Percentiles rank a stretch among this genome's conserved stretches.
phyloP scores from a whole-genome alignment of 2,113 vertebrate genomes.

The Todiramphus chloris region DNA sequence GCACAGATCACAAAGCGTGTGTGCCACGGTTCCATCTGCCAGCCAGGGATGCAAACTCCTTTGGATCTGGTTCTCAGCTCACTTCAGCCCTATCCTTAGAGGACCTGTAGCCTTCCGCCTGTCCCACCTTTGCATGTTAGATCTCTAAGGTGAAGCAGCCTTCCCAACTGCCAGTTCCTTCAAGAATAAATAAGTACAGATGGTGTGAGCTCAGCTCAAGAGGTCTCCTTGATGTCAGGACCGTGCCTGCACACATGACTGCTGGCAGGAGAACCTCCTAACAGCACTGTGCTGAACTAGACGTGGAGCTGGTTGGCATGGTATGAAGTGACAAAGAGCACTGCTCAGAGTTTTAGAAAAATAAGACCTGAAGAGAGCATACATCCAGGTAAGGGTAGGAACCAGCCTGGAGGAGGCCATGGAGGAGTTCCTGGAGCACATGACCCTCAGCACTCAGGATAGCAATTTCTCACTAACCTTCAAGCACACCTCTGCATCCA shows the following conservation, averaged over 20 bases:
- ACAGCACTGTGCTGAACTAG: not conserved
- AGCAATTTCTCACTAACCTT: not conserved
- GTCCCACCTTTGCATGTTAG: not conserved
- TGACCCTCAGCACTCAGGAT: not conserved
- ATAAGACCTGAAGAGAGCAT: not conserved
- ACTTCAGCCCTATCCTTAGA: rapidly evolving
- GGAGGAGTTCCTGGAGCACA: not conserved
- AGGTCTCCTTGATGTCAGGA: not conserved
- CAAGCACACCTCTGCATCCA: not conserved
- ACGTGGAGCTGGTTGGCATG: not conserved
- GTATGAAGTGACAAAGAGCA: not conserved
- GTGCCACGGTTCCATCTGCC: not conserved
- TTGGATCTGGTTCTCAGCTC: not conserved
- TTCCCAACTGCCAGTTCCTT: not conserved
- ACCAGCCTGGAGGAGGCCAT: not conserved
- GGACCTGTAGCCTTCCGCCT: not conserved
- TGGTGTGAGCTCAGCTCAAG: not conserved
- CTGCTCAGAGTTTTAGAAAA: not conserved
- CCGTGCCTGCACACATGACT: not conserved
- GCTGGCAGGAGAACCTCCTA: not conserved
- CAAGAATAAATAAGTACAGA: not conserved
- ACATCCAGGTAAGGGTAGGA: not conserved
- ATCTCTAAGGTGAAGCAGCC: not conserved
- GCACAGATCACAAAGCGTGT: not conserved
- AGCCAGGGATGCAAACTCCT: rapidly evolving